A percentile compares a stretch with the other conserved stretches of the same genome.
Evolutionary conservation across 2,888 invertebrate species (phyloP).

Genomic region (Leptogaster cylindrica): DNA sequence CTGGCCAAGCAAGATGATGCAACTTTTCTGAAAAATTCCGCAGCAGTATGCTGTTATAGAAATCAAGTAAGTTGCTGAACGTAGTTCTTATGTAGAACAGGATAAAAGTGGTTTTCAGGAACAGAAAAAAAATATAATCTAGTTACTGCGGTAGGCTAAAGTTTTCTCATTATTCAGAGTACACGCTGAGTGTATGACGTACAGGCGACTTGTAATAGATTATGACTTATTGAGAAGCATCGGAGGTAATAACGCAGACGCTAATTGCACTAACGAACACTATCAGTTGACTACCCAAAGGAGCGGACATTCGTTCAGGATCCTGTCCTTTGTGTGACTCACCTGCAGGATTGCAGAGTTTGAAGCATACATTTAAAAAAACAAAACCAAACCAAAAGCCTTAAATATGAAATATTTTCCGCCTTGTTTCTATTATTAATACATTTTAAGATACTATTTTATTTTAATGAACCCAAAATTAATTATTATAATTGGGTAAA

Average conservation of each 20-base stretch:
- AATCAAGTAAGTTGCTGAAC: slow-evolving; percentile 14
- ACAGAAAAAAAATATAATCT: slow-evolving; percentile 11
- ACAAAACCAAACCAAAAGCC: too few species aligned
- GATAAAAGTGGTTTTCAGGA: not conserved
- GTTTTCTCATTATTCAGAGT: slow-evolving; percentile 39
- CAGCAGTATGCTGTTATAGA: too few species aligned
- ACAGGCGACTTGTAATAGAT: slow-evolving; percentile 23
- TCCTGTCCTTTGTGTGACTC: not conserved
- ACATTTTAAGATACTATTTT: too few species aligned
- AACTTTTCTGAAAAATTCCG: slow-evolving; percentile 13
- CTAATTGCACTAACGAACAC: slow-evolving; percentile 4
- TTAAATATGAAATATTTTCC: too few species aligned
- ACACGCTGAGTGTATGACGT: not conserved
- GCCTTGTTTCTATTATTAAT: too few species aligned
- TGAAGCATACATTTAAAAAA: not conserved
- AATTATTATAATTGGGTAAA: too few species aligned
- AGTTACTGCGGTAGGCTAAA: slow-evolving; percentile 1
- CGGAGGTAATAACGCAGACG: slow-evolving; percentile 29
- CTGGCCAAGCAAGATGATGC: slow-evolving; percentile 15
- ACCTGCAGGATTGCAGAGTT: not conserved
- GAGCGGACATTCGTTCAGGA: not conserved
- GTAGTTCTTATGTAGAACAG: not conserved
- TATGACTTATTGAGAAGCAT: slow-evolving; percentile 28
- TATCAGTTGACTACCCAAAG: not conserved
- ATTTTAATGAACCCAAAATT: too few species aligned